phyloP scores from a whole-genome alignment of 1,140 invertebrate species.

The Drosophila malerkotliana region DNA sequence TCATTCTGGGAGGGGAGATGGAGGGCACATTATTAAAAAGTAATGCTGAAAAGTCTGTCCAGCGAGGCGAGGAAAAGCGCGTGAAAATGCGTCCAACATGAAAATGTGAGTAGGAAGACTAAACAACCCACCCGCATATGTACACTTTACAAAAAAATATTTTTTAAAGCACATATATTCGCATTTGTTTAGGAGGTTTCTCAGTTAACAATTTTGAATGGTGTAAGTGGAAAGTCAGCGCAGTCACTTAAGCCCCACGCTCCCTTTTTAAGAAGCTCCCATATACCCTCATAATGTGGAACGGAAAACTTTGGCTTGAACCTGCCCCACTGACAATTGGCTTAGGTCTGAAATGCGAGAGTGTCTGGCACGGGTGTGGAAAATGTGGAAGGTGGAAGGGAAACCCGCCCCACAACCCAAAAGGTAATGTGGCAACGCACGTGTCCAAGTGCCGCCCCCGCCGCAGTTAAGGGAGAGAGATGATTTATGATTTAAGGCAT shows the following conservation, averaged over 20 bases:
- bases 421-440: constrained; percentile 64
- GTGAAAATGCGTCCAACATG: constrained; percentile 73
- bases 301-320: constrained; percentile 63
- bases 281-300: constrained; percentile 53
- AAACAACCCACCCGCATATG: constrained; percentile 58
- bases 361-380: neutral
- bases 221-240: constrained; percentile 9
- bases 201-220: neutral
- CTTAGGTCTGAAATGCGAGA: constrained; percentile 40
- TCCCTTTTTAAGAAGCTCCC: constrained; percentile 14
- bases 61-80: constrained; percentile 64
- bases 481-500: constrained; percentile 79
- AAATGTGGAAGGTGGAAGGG: constrained; percentile 12
- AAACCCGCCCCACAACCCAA: neutral
- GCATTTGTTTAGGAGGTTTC: too few species aligned
- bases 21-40: constrained; percentile 68
- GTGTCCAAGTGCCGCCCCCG: constrained; percentile 66
- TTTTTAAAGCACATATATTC: neutral
- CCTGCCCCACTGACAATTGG: constrained; percentile 81
- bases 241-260: constrained; percentile 37
- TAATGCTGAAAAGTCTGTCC: constrained; percentile 56
- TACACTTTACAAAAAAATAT: neutral
- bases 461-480: constrained; percentile 12
- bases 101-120: neutral
- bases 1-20: constrained; percentile 47